Percentiles rank a stretch among this genome's conserved stretches.
Evolutionary conservation across 1,140 invertebrate genomes (phyloP).

Genomic region (Drosophila jambulina): DNA sequence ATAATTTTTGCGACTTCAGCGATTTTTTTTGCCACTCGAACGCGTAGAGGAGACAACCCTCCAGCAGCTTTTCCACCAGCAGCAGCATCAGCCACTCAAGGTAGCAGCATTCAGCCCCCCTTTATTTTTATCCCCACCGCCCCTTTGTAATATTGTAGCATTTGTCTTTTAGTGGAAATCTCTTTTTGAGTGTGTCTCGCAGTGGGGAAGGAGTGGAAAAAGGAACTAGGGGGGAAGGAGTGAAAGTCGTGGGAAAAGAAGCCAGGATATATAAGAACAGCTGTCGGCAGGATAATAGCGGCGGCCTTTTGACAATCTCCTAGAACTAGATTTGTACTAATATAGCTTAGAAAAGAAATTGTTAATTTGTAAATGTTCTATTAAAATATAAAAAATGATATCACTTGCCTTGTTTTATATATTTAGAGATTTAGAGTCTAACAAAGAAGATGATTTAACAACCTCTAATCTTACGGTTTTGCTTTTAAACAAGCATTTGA

Average conservation of each 20-base stretch:
- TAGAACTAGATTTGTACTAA: neutral
- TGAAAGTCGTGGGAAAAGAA: conserved; percentile 29
- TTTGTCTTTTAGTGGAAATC: conserved; percentile 82
- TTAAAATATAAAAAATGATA: neutral
- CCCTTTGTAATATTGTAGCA: conserved; percentile 77
- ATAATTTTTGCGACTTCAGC: conserved; percentile 82
- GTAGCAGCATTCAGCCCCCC: conserved; percentile 37
- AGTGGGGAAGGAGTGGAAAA: conserved; percentile 19
- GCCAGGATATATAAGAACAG: conserved; percentile 22
- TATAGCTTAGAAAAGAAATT: neutral
- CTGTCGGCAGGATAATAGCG: neutral
- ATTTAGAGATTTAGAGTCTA: too few relatives aligned
- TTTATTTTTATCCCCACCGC: conserved; percentile 35
- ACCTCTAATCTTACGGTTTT: too few relatives aligned
- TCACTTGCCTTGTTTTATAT: neutral
- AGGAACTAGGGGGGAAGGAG: neutral
- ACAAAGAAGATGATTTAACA: too few relatives aligned
- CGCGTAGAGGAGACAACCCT: conserved; percentile 69
- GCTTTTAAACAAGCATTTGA: too few relatives aligned
- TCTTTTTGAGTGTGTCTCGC: conserved; percentile 78
- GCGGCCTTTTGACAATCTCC: neutral
- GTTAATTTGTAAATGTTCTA: neutral
- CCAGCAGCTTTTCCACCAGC: conserved; percentile 36
- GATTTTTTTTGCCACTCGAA: conserved; percentile 81
- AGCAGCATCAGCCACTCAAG: conserved; percentile 69